These are phyloP conservation scores for Macrostomum cliftonense DNA, from an alignment of 2,888 invertebrate species.

Conservation along the genomic window DNA sequence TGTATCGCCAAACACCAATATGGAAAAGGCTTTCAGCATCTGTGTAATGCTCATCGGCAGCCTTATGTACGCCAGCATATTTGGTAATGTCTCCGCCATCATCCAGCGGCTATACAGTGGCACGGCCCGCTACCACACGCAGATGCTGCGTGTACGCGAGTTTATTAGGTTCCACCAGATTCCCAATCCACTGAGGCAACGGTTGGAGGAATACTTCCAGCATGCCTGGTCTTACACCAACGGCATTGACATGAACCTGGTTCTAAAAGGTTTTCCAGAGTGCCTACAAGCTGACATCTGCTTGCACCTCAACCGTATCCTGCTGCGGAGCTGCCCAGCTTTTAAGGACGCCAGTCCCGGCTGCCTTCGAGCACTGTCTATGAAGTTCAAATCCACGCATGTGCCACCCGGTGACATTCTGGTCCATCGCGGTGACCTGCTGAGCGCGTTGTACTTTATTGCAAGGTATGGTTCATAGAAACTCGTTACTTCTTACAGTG, in stretches of 20 bases:
- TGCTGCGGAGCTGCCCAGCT: slow-evolving; percentile 76
- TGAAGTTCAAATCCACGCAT: slow-evolving; percentile 68
- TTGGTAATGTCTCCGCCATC: slow-evolving; percentile 97
- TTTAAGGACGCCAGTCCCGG: slow-evolving; percentile 81
- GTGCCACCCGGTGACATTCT: slow-evolving; percentile 81
- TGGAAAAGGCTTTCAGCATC: slow-evolving; percentile 92
- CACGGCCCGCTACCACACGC: slow-evolving; percentile 90
- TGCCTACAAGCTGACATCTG: slow-evolving; percentile 96
- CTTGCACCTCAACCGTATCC: slow-evolving; percentile 80
- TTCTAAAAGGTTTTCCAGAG: slow-evolving; percentile 84
- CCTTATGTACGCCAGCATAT: slow-evolving; percentile 83
- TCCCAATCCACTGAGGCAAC: slow-evolving; percentile 80
- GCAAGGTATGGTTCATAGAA: no score
- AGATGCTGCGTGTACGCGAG: slow-evolving; percentile 84
- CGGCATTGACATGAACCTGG: slow-evolving; percentile 93
- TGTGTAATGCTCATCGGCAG: slow-evolving; percentile 92
- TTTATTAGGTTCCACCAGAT: slow-evolving; percentile 97
- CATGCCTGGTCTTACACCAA: slow-evolving; percentile 99
- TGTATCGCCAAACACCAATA: slow-evolving; percentile 79
- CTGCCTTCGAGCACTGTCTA: slow-evolving; percentile 76
- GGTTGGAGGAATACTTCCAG: slow-evolving; percentile 92
- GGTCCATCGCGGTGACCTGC: slow-evolving; percentile 82
- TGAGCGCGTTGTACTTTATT: slow-evolving; percentile 87
- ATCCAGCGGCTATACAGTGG: slow-evolving; percentile 93
- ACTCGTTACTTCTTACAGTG: no score